A percentile compares a stretch with the other conserved stretches of the same genome.
phyloP scores from a whole-genome alignment of 2,113 vertebrate species.

The Aptenodytes patagonicus region DNA sequence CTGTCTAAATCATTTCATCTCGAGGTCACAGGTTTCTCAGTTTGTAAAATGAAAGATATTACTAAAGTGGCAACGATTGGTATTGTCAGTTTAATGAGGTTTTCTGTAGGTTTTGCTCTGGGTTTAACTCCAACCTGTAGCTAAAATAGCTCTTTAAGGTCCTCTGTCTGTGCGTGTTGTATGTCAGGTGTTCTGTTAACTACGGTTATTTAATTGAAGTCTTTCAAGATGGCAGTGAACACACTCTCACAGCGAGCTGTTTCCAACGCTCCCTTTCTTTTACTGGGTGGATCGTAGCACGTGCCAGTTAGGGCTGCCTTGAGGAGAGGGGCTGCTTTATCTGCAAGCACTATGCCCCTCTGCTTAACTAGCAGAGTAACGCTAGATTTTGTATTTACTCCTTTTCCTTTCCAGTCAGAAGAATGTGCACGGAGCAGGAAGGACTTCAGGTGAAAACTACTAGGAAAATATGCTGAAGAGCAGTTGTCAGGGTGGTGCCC shows the following conservation, averaged over 20 bases:
- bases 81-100: neutral
- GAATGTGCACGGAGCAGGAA: rapidly evolving
- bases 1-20: neutral
- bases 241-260: neutral
- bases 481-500: neutral
- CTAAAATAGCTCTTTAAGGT: neutral
- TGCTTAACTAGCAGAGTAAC: neutral
- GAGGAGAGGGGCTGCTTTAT: neutral
- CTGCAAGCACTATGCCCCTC: rapidly evolving
- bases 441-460: neutral
- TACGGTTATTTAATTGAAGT: neutral
- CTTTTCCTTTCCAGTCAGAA: neutral
- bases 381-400: neutral
- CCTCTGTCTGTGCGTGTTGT: neutral
- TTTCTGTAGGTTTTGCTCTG: neutral
- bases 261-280: rapidly evolving
- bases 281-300: rapidly evolving
- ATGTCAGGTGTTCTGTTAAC: neutral
- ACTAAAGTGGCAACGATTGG: neutral
- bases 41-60: neutral
- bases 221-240: neutral
- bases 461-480: neutral
- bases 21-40: neutral
- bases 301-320: neutral
- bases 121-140: neutral